phyloP scores from a whole-genome alignment of 2,888 invertebrate genomes.

The Dryocosmus kuriphilus region DNA sequence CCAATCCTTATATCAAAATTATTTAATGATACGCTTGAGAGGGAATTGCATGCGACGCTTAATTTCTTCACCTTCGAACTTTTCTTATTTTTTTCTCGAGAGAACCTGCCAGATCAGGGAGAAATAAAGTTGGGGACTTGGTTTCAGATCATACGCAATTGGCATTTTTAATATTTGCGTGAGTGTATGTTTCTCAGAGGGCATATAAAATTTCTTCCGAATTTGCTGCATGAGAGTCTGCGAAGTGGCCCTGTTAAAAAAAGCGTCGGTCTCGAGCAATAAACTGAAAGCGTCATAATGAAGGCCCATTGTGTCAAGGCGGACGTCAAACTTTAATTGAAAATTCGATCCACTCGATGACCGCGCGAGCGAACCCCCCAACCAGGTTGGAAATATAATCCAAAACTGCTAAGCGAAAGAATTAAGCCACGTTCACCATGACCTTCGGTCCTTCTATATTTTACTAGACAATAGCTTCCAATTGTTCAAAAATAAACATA shows the following conservation, averaged over 20 bases:
- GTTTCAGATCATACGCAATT: neutral
- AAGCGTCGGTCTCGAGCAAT: constrained; percentile 44
- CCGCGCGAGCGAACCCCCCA: constrained; percentile 28
- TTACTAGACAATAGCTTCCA: neutral
- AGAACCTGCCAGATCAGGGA: neutral
- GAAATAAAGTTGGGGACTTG: neutral
- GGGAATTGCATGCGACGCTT: constrained; percentile 36
- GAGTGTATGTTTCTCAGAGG: neutral
- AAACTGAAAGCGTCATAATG: constrained; percentile 65
- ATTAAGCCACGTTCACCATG: constrained; percentile 1
- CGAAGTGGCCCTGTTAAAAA: constrained; percentile 13
- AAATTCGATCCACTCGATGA: constrained; percentile 52
- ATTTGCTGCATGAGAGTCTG: neutral
- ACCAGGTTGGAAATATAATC: constrained; percentile 21
- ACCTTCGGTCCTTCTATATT: neutral
- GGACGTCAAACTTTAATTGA: constrained; percentile 54
- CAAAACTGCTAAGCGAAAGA: constrained; percentile 15
- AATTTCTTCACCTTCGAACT: constrained; percentile 35
- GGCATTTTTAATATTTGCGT: neutral
- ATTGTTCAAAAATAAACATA: neutral
- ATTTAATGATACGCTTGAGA: constrained; percentile 38
- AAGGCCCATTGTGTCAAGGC: constrained; percentile 67
- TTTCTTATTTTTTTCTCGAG: constrained; percentile 19
- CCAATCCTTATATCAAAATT: constrained; percentile 38
- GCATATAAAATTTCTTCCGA: neutral